phyloP scores from a whole-genome alignment of 2,113 vertebrate genomes.

The Lamprologus callipterus region DNA sequence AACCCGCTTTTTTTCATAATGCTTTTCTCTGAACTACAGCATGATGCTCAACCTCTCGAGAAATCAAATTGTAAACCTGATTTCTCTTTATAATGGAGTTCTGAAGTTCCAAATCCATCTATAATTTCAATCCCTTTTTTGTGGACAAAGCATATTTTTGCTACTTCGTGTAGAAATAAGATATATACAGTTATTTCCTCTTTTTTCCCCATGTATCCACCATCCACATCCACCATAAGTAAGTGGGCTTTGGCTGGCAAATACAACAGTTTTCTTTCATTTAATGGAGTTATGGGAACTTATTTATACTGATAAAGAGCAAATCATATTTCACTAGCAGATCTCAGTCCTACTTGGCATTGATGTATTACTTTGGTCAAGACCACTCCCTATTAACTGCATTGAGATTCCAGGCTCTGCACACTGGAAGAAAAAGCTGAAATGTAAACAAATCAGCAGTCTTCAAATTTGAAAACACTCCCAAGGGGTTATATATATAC shows the following conservation, averaged over 20 bases:
- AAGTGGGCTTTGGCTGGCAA: conserved; percentile 21
- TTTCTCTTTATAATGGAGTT: conserved; percentile 10
- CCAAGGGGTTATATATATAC: accelerated
- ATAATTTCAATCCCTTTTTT: not conserved
- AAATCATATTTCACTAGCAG: conserved; percentile 44
- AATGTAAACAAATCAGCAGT: conserved; percentile 39
- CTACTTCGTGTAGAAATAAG: not conserved
- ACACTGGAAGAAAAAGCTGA: conserved; percentile 21
- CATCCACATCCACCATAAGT: conserved; percentile 8
- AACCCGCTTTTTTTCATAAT: not conserved
- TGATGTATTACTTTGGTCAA: conserved; percentile 50
- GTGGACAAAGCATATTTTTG: not conserved
- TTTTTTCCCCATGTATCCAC: not conserved
- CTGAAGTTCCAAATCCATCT: not conserved
- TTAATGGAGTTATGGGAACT: conserved; percentile 23
- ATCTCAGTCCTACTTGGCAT: conserved; percentile 37
- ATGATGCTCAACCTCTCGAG: not conserved
- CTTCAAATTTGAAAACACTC: conserved; percentile 1
- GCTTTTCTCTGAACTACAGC: not conserved
- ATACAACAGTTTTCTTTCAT: conserved; percentile 44
- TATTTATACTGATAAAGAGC: conserved; percentile 39
- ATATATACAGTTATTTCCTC: not conserved
- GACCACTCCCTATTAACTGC: conserved; percentile 39
- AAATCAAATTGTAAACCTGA: conserved; percentile 24
- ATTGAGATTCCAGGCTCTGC: conserved; percentile 27